Conservation (phyloP, 1,140 invertebrate species). For the Diuraphis noxia region DNA sequence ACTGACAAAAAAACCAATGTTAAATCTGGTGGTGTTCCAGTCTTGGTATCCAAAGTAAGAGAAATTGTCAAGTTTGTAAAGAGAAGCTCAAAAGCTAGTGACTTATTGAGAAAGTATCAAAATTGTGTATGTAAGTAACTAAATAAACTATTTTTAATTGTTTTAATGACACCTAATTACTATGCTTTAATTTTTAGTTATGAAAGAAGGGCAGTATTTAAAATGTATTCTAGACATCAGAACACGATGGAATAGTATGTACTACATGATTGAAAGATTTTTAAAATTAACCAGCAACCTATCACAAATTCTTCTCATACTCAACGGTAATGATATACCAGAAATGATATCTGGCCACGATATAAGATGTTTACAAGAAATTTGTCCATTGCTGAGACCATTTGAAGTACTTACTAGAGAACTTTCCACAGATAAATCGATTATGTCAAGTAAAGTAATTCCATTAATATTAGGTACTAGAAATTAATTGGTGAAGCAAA, state of each 20-base stretch:
- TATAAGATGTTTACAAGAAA: constrained; percentile 57
- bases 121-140: constrained; percentile 54
- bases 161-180: too few species aligned
- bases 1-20: constrained; percentile 4
- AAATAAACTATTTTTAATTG: too few species aligned
- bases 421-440: constrained; percentile 61
- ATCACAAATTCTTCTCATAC: not conserved
- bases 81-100: constrained; percentile 59
- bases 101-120: constrained; percentile 54
- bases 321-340: constrained; percentile 38
- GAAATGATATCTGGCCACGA: constrained; percentile 59
- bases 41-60: constrained; percentile 58
- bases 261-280: constrained; percentile 56
- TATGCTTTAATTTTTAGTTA: not conserved
- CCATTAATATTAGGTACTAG: constrained; percentile 58
- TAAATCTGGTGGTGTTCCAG: constrained; percentile 41
- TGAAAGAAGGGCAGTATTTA: not conserved
- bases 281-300: not conserved
- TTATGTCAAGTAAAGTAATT: constrained; percentile 60
- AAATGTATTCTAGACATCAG: constrained; percentile 50
- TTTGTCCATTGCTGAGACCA: constrained; percentile 58
- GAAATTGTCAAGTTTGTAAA: constrained; percentile 60
- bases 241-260: constrained; percentile 57
- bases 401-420: constrained; percentile 60
- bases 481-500: constrained; percentile 56